Evolutionary conservation across 2,888 invertebrate genomes (phyloP), one percentile per base, ranked within the genome.

Genomic region (Drosophila hamatofila): DNA sequence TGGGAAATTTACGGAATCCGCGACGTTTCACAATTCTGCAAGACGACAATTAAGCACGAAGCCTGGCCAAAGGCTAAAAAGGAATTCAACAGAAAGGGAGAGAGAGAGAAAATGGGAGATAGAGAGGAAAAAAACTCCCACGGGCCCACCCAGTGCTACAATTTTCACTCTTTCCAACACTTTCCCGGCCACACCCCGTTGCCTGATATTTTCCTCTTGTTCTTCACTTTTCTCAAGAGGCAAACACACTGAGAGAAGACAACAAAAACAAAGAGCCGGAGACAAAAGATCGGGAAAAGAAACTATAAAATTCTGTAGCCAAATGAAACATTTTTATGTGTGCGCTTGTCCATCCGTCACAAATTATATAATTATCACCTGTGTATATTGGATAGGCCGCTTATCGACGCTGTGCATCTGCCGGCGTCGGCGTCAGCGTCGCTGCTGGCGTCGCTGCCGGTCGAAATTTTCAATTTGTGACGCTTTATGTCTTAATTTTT

Each of bases 301-400:
- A 72, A 75, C 88, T 85, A 86, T 87, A 87, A 85, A 84, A 87
- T 84, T 87, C 87, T 83, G 83, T 74, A 84, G 87, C 75, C 78
- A 75, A 73, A 76, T 87, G 84, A 75, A 87, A 84, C 82, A 87
- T 80, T 87, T 85, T 88, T 88, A 88, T 88, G 86, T 88, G 86
- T 86, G 82, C 78, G 82, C 78, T 84, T 90, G 90, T 91, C 90
- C 90, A 85, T 88, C 90, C 90, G 88, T 88, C 90, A 90, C 90
- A 91, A 91, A 91, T 91, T 91, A 91, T 86, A 87, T 91, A 90
- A 91, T 91, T 91, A 91, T 91, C 91, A 91, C 91, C 90, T 91
- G 89, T 91, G 88, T 89, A 82, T 79, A 89, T 86, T 83, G 83
- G 83, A 78, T 83, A 87, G 82, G 83, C 83, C 83, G 90, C 90